Evolutionary conservation across 2,113 vertebrate species (phyloP).

Genomic region (Choloepus hoffmanni): DNA sequence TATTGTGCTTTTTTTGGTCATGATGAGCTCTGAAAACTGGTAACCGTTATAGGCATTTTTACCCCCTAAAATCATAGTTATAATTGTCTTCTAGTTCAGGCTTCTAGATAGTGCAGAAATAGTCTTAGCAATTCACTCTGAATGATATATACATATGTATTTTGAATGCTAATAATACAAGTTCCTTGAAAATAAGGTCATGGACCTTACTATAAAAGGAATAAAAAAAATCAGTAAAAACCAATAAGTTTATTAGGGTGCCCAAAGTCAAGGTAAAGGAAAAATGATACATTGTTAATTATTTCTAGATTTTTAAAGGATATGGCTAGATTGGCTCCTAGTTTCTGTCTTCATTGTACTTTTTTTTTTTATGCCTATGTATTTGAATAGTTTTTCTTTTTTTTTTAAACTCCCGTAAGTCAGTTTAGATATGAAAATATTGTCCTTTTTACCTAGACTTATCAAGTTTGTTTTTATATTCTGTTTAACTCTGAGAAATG

Average conservation of each 20-base stretch:
- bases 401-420: background rate
- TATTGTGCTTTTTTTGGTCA: background rate
- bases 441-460: background rate
- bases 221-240: background rate
- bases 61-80: background rate
- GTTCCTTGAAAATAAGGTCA: background rate
- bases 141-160: background rate
- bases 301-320: background rate
- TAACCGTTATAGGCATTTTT: background rate
- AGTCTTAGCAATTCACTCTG: background rate
- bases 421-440: background rate
- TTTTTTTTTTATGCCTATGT: background rate
- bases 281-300: background rate
- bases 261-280: background rate
- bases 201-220: background rate
- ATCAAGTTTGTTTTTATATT: background rate
- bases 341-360: background rate
- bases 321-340: background rate
- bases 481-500: background rate
- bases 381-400: background rate
- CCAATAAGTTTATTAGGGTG: background rate
- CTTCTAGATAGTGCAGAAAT: background rate
- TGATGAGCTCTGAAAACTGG: background rate
- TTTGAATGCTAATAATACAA: slow-evolving; percentile 28
- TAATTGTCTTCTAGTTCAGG: background rate